Evolutionary conservation across 1,140 invertebrate species (phyloP), one percentile per base, ranked within the genome.

Genomic region (Drosophila mauritiana): DNA sequence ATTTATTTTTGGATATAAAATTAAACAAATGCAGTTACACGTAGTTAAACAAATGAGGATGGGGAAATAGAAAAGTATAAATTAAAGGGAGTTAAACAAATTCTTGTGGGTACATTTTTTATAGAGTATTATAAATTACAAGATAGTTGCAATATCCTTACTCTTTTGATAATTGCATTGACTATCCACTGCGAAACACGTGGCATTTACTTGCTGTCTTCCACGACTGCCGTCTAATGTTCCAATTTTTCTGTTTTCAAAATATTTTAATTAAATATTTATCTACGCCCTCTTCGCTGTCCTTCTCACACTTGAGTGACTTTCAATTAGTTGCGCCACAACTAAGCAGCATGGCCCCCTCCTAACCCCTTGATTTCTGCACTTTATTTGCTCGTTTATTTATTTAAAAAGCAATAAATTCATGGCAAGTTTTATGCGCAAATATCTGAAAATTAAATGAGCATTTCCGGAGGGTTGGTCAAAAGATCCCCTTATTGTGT

Each of bases 351-450:
- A 12, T 34, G 34, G n/a, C 27, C 48, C 37, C 40, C 25, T 36
- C 34, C 3, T 36, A 45, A 39, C 54, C 31, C 49, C 46, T 56
- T 63, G 68, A 84, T 78, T 85, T 81, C 82, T 78, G 52, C 83
- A 88, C 83, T 86, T 86, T 86, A 86, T 86, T 82, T 88, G 79
- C 83, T 86, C 83, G 80, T 90, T 90, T 90, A 90, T 90, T 90
- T 90, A 90, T 90, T 90, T 91, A 90, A 90, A 90, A 90, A 83
- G 88, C 88, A 90, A 90, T 90, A 90, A 90, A 90, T 90, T 90
- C 88, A 91, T 83, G 70, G 82, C 84, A 90, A 90, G 88, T 91
- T 90, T 85, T 90, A 86, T 90, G 83, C 82, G 73, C 73, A 88
- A 86, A 83, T 88, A 88, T 88, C 79, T 82, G 78, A 88, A 88